Evolutionary conservation across 2,113 vertebrate species (phyloP).

Genomic region (Acrocephalus kingi): DNA sequence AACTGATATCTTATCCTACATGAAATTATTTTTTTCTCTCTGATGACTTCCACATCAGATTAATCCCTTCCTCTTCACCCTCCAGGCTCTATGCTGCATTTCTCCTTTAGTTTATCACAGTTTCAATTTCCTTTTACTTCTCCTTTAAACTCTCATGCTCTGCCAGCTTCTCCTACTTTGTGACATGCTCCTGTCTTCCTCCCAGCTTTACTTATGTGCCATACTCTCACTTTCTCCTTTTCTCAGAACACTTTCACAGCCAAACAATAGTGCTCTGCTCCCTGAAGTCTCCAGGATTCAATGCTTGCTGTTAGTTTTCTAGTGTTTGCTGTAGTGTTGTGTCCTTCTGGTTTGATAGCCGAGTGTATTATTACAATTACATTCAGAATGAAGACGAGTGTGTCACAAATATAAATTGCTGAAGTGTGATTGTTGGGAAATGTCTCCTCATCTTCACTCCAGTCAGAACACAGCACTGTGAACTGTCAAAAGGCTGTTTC

Average conservation of each 20-base stretch:
- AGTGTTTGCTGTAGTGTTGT: neutral
- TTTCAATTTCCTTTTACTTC: conserved; percentile 38
- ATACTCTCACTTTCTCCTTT: neutral
- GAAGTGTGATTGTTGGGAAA: neutral
- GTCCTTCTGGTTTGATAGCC: neutral
- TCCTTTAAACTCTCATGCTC: neutral
- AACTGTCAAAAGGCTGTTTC: neutral
- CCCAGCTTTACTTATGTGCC: neutral
- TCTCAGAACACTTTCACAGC: neutral
- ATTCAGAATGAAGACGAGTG: neutral
- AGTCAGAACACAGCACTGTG: neutral
- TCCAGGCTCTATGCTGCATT: neutral
- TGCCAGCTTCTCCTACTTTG: neutral
- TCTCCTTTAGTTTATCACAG: neutral
- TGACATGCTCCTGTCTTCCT: neutral
- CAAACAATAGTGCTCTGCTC: neutral
- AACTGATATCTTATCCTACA: conserved; percentile 13
- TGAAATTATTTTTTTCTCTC: conserved; percentile 18
- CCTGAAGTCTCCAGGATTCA: neutral
- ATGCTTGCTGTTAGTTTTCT: neutral
- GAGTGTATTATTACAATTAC: conserved; percentile 1
- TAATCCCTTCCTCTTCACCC: neutral
- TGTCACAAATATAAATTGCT: conserved; percentile 24
- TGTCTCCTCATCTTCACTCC: neutral
- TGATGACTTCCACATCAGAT: neutral